Evolutionary conservation across 2,888 invertebrate species (phyloP).

Genomic region (Apodemia zela): DNA sequence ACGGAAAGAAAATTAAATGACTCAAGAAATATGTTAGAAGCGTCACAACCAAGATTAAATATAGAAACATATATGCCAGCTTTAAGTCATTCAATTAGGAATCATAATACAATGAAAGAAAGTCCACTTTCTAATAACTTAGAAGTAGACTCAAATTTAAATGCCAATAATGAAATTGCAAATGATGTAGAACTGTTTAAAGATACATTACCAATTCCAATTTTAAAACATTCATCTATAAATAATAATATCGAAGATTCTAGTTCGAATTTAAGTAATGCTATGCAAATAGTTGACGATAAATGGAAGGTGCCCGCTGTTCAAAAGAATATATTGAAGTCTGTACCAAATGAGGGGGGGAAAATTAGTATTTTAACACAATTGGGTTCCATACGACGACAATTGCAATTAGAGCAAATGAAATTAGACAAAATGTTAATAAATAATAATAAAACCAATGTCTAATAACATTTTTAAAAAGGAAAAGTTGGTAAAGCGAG

Average conservation of each 20-base stretch:
- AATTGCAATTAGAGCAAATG: slow-evolving; percentile 83
- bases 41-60: slow-evolving; percentile 12
- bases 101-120: background rate
- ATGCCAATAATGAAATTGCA: background rate
- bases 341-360: slow-evolving; percentile 64
- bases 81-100: slow-evolving; percentile 1
- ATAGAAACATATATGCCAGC: slow-evolving; percentile 6
- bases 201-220: slow-evolving; percentile 81
- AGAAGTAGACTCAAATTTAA: background rate
- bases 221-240: slow-evolving; percentile 77
- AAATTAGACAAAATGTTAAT: slow-evolving; percentile 73
- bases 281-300: slow-evolving; percentile 62
- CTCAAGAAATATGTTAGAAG: slow-evolving; percentile 2
- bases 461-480: background rate
- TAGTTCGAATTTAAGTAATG: slow-evolving; percentile 47
- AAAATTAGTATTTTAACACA: slow-evolving; percentile 82
- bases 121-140: background rate
- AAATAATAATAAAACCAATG: slow-evolving; percentile 38
- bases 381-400: slow-evolving; percentile 84
- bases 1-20: background rate
- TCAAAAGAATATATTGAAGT: slow-evolving; percentile 81
- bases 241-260: slow-evolving; percentile 31
- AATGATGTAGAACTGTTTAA: slow-evolving; percentile 15
- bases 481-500: too few relatives aligned
- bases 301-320: slow-evolving; percentile 82